Evolutionary conservation across 2,797 vertebrate genomes (phyloP).

Genomic region (Coranthus polyacanthus): DNA sequence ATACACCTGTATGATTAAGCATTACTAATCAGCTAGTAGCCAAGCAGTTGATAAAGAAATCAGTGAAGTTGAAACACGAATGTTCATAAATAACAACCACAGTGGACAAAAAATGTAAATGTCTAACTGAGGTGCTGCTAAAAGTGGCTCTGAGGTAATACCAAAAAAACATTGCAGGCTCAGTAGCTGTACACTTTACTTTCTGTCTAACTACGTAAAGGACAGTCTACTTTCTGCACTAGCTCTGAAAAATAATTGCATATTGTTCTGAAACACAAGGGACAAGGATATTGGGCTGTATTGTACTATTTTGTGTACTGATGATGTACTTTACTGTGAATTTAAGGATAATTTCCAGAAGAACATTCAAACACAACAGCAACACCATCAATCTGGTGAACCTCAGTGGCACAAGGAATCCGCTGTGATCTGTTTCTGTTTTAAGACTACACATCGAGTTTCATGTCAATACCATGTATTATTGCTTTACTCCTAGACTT

Average conservation of each 20-base stretch:
- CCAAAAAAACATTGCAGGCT: too few relatives aligned
- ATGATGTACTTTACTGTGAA: background rate
- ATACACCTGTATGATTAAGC: too few relatives aligned
- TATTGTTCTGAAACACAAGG: background rate
- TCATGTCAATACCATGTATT: slow-evolving; percentile 37
- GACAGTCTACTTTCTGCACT: background rate
- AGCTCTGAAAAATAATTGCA: background rate
- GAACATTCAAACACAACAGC: slow-evolving; percentile 28
- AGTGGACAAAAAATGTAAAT: too few relatives aligned
- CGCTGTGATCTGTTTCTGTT: slow-evolving; percentile 28
- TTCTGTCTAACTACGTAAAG: too few relatives aligned
- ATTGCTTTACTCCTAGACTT: slow-evolving; percentile 59
- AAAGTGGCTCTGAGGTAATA: too few relatives aligned
- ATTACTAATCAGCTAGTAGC: too few relatives aligned
- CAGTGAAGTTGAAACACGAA: too few relatives aligned
- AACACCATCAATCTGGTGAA: background rate
- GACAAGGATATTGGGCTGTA: background rate
- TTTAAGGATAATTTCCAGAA: slow-evolving; percentile 1
- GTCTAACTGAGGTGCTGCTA: too few relatives aligned
- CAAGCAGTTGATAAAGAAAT: too few relatives aligned
- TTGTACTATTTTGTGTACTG: background rate
- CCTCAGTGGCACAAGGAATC: background rate
- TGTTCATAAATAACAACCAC: too few relatives aligned
- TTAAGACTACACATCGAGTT: slow-evolving; percentile 21
- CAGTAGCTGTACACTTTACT: background rate